Percentiles rank a stretch among this genome's conserved stretches.
phyloP scores from a whole-genome alignment of 2,888 invertebrate genomes.

The Plebejus melissa region DNA sequence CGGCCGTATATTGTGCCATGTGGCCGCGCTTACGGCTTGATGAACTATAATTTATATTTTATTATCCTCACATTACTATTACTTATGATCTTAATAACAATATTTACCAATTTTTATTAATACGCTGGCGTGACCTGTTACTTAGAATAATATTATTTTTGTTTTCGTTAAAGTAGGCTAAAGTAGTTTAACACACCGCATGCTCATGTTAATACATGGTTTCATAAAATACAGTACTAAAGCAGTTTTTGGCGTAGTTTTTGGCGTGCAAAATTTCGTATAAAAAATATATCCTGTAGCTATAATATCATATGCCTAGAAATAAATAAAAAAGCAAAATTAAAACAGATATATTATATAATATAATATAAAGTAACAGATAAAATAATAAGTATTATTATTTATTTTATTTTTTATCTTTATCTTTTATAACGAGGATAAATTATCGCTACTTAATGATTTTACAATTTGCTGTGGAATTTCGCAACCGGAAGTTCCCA shows the following conservation, averaged over 20 bases:
- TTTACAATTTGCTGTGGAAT: not conserved
- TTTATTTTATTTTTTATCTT: too few species aligned
- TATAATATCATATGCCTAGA: not conserved
- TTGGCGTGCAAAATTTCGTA: not conserved
- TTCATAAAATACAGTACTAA: not conserved
- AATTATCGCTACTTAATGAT: not conserved
- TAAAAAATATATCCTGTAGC: too few species aligned
- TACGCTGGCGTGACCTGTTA: not conserved
- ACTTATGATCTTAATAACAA: not conserved
- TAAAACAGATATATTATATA: too few species aligned
- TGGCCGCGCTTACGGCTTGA: too few species aligned
- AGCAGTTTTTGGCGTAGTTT: not conserved
- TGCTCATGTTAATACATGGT: not conserved
- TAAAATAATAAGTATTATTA: too few species aligned
- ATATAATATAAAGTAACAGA: too few species aligned
- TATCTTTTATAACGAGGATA: too few species aligned
- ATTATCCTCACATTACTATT: too few species aligned
- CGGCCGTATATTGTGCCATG: too few species aligned
- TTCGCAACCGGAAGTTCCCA: not conserved
- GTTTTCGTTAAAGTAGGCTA: slow-evolving; percentile 8
- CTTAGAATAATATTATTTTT: slow-evolving; percentile 16
- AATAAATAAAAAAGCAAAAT: not conserved
- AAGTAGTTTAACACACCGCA: slow-evolving; percentile 11
- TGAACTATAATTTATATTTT: too few species aligned
- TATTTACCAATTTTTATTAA: slow-evolving; percentile 6